Conservation (phyloP, 2,113 vertebrate genomes). For the Ptyas mucosa region DNA sequence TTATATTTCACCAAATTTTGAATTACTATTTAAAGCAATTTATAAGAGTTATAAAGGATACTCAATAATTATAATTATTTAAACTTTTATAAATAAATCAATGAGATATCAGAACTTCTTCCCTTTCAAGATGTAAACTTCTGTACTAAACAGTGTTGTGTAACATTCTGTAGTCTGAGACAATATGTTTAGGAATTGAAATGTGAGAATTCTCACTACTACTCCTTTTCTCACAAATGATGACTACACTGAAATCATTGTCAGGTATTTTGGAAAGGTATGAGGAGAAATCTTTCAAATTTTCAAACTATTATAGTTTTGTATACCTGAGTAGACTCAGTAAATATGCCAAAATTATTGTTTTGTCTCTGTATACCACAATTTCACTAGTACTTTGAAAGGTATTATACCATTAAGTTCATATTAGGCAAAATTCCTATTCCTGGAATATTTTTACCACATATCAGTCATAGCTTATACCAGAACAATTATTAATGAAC, state of each 20-base stretch:
- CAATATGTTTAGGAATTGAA: neutral
- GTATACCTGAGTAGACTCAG: neutral
- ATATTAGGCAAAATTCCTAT: neutral
- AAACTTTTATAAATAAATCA: neutral
- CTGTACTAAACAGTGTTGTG: neutral
- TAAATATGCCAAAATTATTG: neutral
- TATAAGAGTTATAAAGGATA: neutral
- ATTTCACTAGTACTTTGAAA: neutral
- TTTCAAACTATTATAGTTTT: neutral
- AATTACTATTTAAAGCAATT: neutral
- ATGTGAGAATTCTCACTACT: no score
- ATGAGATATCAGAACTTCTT: neutral
- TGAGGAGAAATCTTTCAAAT: neutral
- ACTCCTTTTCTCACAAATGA: neutral
- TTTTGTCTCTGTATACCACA: neutral
- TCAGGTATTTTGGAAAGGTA: neutral
- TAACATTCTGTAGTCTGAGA: neutral
- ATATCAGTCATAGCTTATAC: neutral
- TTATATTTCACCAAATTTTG: neutral
- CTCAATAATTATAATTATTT: neutral
- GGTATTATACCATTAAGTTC: neutral
- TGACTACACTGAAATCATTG: neutral
- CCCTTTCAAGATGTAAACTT: neutral
- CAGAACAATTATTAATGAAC: neutral
- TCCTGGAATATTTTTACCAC: neutral